Percentiles rank a stretch among this genome's conserved stretches.
Evolutionary conservation across 1,140 invertebrate genomes (phyloP).

Genomic region (Heliconius hermathena): DNA sequence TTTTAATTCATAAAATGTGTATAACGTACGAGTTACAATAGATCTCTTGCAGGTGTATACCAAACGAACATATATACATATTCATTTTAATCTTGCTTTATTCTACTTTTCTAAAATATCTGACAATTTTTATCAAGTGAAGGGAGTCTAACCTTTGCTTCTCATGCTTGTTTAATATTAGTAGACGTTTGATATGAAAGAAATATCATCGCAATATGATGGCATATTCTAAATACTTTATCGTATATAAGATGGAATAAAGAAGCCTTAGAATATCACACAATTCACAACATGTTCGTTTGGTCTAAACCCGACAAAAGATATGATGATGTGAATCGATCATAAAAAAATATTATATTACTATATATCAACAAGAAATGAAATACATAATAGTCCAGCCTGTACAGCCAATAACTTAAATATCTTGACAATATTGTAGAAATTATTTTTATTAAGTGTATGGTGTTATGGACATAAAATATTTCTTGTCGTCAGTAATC

Average conservation of each 20-base stretch:
- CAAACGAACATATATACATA: not conserved
- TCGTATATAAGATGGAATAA: not conserved
- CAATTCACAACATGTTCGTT: not conserved
- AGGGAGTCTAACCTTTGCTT: not conserved
- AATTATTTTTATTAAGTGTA: conserved; percentile 19
- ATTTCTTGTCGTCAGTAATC: conserved; percentile 13
- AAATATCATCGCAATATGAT: not conserved
- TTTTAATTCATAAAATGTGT: not conserved
- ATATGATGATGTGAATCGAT: not conserved
- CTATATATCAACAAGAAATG: not conserved
- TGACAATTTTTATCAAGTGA: not conserved
- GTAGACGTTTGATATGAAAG: not conserved
- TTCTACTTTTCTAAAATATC: not conserved
- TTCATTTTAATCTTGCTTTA: not conserved
- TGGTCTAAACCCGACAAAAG: not conserved
- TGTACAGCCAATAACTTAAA: conserved; percentile 1
- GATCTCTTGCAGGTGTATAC: not conserved
- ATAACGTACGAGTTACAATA: not conserved
- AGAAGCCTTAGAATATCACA: not conserved
- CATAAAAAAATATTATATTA: not conserved
- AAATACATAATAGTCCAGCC: not conserved
- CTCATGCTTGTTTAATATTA: not conserved
- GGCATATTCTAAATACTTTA: not conserved
- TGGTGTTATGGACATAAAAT: not conserved
- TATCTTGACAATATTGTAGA: conserved; percentile 29